Evolutionary conservation across 2,797 vertebrate species (phyloP).

Genomic region (Momotus momota): DNA sequence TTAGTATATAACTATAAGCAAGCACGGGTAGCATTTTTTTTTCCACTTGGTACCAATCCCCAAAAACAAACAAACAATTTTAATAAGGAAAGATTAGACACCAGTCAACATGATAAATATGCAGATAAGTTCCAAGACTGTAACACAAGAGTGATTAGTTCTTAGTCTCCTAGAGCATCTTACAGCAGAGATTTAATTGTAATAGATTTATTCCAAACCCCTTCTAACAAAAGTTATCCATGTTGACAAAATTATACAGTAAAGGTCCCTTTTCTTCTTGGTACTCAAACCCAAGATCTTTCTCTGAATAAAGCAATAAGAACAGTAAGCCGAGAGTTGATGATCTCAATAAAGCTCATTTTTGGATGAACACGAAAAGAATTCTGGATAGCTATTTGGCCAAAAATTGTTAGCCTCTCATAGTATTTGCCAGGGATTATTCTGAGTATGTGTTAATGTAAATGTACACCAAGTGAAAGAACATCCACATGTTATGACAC

Average conservation of each 20-base stretch:
- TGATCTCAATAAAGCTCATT: slow-evolving; percentile 1
- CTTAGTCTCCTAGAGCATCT: background rate
- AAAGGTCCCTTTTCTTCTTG: slow-evolving; percentile 3
- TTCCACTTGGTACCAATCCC: background rate
- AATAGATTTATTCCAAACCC: background rate
- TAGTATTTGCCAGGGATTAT: background rate
- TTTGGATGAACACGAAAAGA: background rate
- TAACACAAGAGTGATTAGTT: background rate
- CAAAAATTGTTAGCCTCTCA: background rate
- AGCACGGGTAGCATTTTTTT: background rate
- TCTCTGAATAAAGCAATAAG: background rate
- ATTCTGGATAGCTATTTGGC: background rate
- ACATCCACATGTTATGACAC: background rate
- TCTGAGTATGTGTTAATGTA: background rate
- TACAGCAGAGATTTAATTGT: background rate
- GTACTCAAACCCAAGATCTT: slow-evolving; percentile 36
- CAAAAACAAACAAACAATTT: background rate
- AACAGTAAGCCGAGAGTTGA: slow-evolving; percentile 22
- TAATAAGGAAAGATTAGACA: background rate
- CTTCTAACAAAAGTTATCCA: slow-evolving; percentile 19
- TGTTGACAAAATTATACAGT: slow-evolving; percentile 19
- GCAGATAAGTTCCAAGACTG: background rate
- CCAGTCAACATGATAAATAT: background rate
- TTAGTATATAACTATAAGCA: background rate
- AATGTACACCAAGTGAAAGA: background rate